Evolutionary conservation across 2,888 invertebrate genomes (phyloP).

Genomic region (Nephrotoma appendiculata): DNA sequence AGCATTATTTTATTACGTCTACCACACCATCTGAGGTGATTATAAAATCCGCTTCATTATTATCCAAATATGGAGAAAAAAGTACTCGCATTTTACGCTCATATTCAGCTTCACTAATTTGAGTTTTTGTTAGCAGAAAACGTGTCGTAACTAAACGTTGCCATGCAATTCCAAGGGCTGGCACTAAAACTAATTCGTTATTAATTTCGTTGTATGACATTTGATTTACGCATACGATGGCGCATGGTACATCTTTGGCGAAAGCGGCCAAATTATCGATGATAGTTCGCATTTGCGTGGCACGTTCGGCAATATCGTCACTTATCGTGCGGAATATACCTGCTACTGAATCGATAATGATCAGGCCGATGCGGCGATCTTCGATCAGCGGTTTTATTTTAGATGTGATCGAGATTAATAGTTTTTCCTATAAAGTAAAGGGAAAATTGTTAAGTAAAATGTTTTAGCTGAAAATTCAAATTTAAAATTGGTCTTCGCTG

Average conservation of each 20-base stretch:
- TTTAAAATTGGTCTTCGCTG: too few relatives aligned
- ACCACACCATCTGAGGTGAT: conserved; percentile 35
- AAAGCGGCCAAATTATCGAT: conserved; percentile 40
- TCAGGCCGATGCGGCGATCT: conserved; percentile 38
- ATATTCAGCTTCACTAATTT: conserved; percentile 20
- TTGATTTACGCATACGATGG: conserved; percentile 58
- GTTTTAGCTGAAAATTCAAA: neutral
- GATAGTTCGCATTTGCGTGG: conserved; percentile 40
- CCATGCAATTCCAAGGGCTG: conserved; percentile 52
- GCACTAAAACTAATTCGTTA: conserved; percentile 23
- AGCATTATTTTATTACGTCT: neutral
- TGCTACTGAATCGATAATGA: conserved; percentile 61
- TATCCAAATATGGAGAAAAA: conserved; percentile 43
- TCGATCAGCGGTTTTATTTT: conserved; percentile 28
- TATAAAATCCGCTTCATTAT: conserved; percentile 33
- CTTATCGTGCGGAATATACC: conserved; percentile 46
- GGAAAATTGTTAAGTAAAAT: neutral
- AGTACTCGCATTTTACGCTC: conserved; percentile 36
- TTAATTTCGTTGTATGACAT: conserved; percentile 28
- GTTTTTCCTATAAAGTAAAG: neutral
- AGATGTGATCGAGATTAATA: neutral
- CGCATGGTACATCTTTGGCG: conserved; percentile 37
- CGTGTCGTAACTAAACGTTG: conserved; percentile 46
- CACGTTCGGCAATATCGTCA: conserved; percentile 32
- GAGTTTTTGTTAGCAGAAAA: conserved; percentile 33